These are phyloP conservation scores for Ploceus nigricollis DNA, from an alignment of 2,113 vertebrate species.

Conservation along the genomic window DNA sequence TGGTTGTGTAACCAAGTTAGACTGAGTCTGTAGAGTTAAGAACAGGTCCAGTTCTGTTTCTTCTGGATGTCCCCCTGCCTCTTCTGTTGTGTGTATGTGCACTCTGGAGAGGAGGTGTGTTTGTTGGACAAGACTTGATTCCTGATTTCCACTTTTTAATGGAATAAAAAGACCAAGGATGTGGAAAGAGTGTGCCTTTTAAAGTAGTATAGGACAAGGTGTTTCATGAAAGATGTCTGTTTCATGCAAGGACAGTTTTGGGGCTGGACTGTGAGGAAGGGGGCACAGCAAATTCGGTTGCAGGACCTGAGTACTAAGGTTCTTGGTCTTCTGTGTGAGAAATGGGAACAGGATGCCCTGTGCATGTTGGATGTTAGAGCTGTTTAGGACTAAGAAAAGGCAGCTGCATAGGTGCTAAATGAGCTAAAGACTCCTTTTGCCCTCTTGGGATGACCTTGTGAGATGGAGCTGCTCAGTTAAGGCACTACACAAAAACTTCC, in stretches of 20 bases:
- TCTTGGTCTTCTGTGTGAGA: not conserved
- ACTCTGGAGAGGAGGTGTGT: not conserved
- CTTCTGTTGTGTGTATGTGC: not conserved
- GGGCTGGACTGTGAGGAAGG: not conserved
- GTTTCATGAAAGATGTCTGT: not conserved
- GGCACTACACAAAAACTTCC: not conserved
- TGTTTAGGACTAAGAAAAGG: not conserved
- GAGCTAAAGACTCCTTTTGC: not conserved
- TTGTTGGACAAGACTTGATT: not conserved
- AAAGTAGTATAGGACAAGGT: not conserved
- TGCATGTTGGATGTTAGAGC: not conserved
- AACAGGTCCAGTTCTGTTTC: not conserved
- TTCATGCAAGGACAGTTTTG: not conserved
- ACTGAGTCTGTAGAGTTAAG: not conserved
- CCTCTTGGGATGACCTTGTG: not conserved
- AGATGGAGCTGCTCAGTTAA: not conserved
- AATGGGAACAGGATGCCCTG: not conserved
- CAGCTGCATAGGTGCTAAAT: not conserved
- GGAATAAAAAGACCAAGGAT: not conserved
- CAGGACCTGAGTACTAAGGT: not conserved
- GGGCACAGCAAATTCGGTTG: accelerated
- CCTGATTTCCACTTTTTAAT: not conserved
- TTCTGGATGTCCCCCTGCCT: not conserved
- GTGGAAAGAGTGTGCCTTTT: not conserved
- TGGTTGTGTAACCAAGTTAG: not conserved